These are phyloP conservation scores for Brotula barbata DNA, from an alignment of 2,797 vertebrate species.

Conservation along the genomic window DNA sequence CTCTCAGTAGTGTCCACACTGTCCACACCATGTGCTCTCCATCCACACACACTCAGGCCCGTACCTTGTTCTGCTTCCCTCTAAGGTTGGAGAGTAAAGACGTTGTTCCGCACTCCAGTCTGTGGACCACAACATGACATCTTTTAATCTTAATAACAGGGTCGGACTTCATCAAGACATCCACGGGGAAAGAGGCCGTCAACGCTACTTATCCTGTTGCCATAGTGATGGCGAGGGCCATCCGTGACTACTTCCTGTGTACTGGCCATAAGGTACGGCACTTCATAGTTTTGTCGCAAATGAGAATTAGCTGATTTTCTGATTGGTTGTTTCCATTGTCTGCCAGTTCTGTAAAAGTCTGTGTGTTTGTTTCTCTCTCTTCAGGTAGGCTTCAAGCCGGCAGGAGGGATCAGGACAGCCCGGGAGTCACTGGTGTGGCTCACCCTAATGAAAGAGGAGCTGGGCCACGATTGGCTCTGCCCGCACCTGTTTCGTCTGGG, in stretches of 20 bases:
- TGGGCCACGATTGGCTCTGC: slow-evolving; percentile 88
- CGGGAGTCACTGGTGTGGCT: slow-evolving; percentile 91
- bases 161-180: slow-evolving; percentile 98
- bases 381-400: slow-evolving; percentile 96
- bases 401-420: slow-evolving; percentile 91
- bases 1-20: slow-evolving; percentile 50
- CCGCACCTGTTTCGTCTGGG: slow-evolving; percentile 91
- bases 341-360: too few species aligned
- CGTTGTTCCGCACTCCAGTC: not conserved
- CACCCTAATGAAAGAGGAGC: slow-evolving; percentile 89
- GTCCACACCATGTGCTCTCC: slow-evolving; percentile 5
- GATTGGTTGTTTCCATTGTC: too few species aligned
- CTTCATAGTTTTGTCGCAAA: too few species aligned
- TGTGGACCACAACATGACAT: slow-evolving; percentile 16
- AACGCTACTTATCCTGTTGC: slow-evolving; percentile 93
- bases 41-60: not conserved
- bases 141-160: slow-evolving; percentile 73
- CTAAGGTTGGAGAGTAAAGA: too few species aligned
- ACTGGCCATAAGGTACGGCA: slow-evolving; percentile 89
- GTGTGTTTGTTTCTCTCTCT: slow-evolving; percentile 6
- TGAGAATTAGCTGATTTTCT: too few species aligned
- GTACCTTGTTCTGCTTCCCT: not conserved
- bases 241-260: slow-evolving; percentile 88
- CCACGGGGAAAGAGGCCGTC: slow-evolving; percentile 93
- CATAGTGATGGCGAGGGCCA: slow-evolving; percentile 92